Base-by-base conservation (phyloP, 2,797 vertebrate genomes). In the Cyclopterus lumpus region DNA sequence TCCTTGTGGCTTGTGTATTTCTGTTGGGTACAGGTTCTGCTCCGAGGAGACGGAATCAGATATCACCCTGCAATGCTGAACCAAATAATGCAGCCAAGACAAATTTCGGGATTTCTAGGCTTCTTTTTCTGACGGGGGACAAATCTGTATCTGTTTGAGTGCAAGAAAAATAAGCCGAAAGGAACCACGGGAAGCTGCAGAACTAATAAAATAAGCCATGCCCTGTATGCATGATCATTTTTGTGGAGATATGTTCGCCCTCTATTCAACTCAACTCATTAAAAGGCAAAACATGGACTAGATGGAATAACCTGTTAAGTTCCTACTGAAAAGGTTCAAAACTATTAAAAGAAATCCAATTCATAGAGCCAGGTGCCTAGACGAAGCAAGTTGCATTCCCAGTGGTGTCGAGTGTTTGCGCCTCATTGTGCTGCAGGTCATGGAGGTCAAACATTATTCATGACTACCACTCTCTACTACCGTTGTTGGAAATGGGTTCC, bases 21-120 rank as follows among this genome's bases (percentile, higher is more conserved):
- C 32, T 66, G 40, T 6, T 65, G 24, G 12, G 36, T 51, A n/a
- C 38, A 59, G n/a, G 32, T 51, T 65, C n/a, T 55, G 38, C 69
- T 66, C 53, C 28, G 8, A 73, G 10, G 46, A 11, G 18, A 24
- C 18, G 26, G 12, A 28, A n/a, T 58, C 26, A 64, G 6, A 71
- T 62, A 32, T 77, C 14, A 38, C 14, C n/a, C 4, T 67, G 42
- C 18, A 61, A n/a, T 44, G n/a, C n/a, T 42, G 38, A 58, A 38
- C 34, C 12, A 58, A 67, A 75, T 34, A 34, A 72, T 65, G 24
- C 15, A 46, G 30, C 74, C n/a, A 55, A 72, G 30, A 65, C 1
- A 18, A 24, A 1, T 49, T 36, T 30, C 6, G 40, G 30, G 30
- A 61, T 38, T 62, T 49, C 28, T 48, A 7, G 18, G 28, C 10